phyloP scores from a whole-genome alignment of 2,888 invertebrate species.

The Zeuzera pyrina region DNA sequence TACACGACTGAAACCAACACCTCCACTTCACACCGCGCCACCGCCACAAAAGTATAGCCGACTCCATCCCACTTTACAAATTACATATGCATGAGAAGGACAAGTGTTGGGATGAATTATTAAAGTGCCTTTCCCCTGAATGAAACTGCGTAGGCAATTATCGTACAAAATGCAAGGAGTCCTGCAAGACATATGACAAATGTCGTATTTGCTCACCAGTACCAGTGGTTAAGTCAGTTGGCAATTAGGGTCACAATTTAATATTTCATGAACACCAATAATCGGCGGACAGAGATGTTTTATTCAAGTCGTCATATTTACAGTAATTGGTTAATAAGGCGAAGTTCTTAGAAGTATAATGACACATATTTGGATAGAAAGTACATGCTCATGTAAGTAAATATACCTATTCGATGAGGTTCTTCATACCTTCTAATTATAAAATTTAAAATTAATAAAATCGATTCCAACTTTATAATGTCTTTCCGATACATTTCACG shows the following conservation, averaged over 20 bases:
- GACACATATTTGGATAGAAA: conserved; percentile 3
- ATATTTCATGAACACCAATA: conserved; percentile 31
- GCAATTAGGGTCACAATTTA: conserved; percentile 45
- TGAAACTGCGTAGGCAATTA: conserved; percentile 43
- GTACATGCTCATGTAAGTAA: background rate
- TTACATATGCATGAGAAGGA: conserved; percentile 24
- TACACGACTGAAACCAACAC: conserved; percentile 41
- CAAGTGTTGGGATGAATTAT: conserved; percentile 48
- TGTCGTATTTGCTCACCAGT: conserved; percentile 38
- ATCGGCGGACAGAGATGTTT: conserved; percentile 33
- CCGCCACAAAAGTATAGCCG: conserved; percentile 20
- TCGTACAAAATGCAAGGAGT: conserved; percentile 43
- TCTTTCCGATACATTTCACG: too few species aligned
- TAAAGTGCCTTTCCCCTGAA: conserved; percentile 48
- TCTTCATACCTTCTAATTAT: conserved; percentile 8
- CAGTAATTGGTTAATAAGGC: conserved; percentile 36
- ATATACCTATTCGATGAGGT: conserved; percentile 2
- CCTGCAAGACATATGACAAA: conserved; percentile 35
- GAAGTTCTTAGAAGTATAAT: conserved; percentile 12
- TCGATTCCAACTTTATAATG: background rate
- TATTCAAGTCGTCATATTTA: conserved; percentile 41
- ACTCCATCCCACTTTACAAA: conserved; percentile 24
- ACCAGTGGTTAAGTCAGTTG: conserved; percentile 22
- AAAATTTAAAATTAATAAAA: conserved; percentile 9
- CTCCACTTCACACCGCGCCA: conserved; percentile 11